phyloP scores from a whole-genome alignment of 2,797 vertebrate species.

The Pipistrellus pygmaeus region DNA sequence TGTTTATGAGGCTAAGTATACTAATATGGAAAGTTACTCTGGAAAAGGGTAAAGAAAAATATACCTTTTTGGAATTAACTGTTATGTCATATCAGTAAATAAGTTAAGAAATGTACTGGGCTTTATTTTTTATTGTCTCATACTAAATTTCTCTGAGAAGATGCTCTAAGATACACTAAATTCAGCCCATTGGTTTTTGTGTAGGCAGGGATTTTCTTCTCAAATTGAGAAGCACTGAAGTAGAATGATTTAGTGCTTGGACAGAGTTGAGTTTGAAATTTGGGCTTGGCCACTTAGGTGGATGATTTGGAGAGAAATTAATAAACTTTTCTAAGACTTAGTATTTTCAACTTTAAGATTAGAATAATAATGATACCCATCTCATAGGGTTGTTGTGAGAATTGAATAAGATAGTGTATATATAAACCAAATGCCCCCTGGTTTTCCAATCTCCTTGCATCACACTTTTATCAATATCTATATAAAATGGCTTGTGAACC shows the following conservation, averaged over 20 bases:
- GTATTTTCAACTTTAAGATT: neutral
- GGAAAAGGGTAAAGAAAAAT: slow-evolving; percentile 73
- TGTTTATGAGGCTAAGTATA: slow-evolving; percentile 74
- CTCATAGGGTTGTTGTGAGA: neutral
- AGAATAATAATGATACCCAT: neutral
- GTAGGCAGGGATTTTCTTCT: neutral
- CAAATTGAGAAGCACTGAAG: neutral
- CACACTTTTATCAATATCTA: neutral
- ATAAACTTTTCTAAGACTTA: neutral
- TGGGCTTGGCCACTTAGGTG: neutral
- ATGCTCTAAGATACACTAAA: slow-evolving; percentile 9
- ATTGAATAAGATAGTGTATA: neutral
- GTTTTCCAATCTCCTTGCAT: neutral
- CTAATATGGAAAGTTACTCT: slow-evolving; percentile 76
- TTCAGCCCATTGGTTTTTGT: slow-evolving; percentile 5
- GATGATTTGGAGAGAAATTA: neutral
- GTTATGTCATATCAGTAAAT: slow-evolving; percentile 70
- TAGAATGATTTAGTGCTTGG: neutral
- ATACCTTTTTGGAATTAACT: slow-evolving; percentile 70
- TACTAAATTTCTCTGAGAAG: slow-evolving; percentile 1
- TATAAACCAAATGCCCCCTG: neutral
- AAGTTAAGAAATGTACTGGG: slow-evolving; percentile 49
- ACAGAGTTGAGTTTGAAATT: neutral
- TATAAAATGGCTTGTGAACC: neutral
- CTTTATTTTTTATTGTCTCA: neutral